Evolutionary conservation across 1,140 invertebrate species (phyloP).

Genomic region (Solenopsis fugax): DNA sequence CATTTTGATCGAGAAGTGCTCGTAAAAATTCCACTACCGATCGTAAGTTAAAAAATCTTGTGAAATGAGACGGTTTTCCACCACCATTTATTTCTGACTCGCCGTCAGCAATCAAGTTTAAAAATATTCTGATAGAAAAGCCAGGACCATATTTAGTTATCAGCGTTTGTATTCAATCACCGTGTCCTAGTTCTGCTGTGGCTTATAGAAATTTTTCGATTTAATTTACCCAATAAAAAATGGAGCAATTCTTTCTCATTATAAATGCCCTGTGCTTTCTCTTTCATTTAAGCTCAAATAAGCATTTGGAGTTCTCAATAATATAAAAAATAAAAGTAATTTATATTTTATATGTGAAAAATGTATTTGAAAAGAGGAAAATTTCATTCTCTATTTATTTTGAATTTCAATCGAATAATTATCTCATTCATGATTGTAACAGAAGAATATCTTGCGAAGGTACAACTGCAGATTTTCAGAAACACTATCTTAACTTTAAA

Average conservation of each 20-base stretch:
- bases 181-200: conserved; percentile 5
- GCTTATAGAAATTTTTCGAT: conserved; percentile 5
- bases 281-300: not conserved
- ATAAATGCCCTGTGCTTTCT: not conserved
- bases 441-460: not conserved
- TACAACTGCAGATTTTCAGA: not conserved
- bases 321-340: not conserved
- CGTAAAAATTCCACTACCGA: conserved; percentile 51
- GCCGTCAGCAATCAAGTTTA: conserved; percentile 27
- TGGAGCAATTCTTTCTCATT: not conserved
- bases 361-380: not conserved
- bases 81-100: conserved; percentile 39
- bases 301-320: not conserved
- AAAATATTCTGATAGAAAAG: conserved; percentile 42
- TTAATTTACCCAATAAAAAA: not conserved
- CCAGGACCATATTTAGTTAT: conserved; percentile 43
- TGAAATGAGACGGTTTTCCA: conserved; percentile 9
- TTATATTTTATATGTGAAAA: not conserved
- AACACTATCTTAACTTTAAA: not conserved
- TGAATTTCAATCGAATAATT: not conserved
- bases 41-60: conserved; percentile 33
- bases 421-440: not conserved
- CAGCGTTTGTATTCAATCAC: conserved; percentile 49
- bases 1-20: conserved; percentile 34
- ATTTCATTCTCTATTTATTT: not conserved